These are phyloP conservation scores for Steinernema hermaphroditum DNA, from an alignment of 2,888 invertebrate genomes.

Conservation along the genomic window DNA sequence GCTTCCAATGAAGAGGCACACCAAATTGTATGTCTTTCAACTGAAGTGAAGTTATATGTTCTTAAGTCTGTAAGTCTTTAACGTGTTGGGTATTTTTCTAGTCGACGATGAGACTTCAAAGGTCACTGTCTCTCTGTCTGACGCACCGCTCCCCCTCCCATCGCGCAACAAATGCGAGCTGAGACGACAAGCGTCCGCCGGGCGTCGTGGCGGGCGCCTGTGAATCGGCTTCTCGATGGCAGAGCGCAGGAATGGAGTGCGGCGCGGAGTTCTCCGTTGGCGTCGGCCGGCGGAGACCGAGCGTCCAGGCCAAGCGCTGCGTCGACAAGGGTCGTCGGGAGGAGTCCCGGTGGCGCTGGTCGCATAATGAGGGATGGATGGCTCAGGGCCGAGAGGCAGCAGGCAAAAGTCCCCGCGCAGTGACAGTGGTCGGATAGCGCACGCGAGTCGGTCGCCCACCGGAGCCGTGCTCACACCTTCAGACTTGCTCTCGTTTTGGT, in stretches of 20 bases:
- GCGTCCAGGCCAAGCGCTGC: constrained; percentile 56
- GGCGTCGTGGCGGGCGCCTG: constrained; percentile 47
- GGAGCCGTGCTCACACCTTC: constrained; percentile 14
- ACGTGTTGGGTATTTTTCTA: constrained; percentile 45
- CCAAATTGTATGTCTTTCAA: no score
- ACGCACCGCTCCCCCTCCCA: background rate
- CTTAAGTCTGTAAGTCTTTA: no score
- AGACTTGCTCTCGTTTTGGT: constrained; percentile 21
- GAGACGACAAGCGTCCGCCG: background rate
- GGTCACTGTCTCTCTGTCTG: no score
- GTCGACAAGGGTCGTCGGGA: constrained; percentile 49
- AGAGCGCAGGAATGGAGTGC: constrained; percentile 52
- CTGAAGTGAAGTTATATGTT: no score
- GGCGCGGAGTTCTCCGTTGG: constrained; percentile 49
- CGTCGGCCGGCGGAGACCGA: constrained; percentile 51
- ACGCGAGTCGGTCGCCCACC: constrained; percentile 28
- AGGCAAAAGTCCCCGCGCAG: constrained; percentile 60
- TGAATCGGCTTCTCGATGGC: constrained; percentile 56
- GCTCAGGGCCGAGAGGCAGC: constrained; percentile 63
- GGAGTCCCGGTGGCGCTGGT: constrained; percentile 48
- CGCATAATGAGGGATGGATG: constrained; percentile 57
- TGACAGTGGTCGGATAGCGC: constrained; percentile 47
- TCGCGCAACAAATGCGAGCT: background rate
- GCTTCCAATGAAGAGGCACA: no score
- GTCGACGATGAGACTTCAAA: constrained; percentile 10